These are phyloP conservation scores for Sebastes aleutianus DNA, from an alignment of 2,797 vertebrate genomes.

Conservation along the genomic window DNA sequence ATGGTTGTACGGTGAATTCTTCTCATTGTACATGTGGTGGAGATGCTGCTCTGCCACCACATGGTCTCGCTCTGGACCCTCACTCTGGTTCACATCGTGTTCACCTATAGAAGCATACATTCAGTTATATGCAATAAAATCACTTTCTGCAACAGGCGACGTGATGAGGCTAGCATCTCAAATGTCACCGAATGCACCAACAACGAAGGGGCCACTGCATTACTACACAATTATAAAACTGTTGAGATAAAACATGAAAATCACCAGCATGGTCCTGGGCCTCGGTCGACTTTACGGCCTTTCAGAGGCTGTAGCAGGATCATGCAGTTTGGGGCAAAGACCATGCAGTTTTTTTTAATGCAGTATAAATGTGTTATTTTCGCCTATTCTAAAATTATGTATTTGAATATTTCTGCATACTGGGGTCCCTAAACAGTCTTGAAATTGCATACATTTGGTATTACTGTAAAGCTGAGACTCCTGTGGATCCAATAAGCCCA, in stretches of 20 bases:
- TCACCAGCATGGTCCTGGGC: too few relatives aligned
- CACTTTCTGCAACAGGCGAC: not conserved
- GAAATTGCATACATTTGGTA: too few relatives aligned
- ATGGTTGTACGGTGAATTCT: conserved; percentile 80
- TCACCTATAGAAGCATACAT: conserved; percentile 82
- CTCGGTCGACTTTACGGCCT: too few relatives aligned
- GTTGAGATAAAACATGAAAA: not conserved
- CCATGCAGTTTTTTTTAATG: too few relatives aligned
- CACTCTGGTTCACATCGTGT: conserved; percentile 71
- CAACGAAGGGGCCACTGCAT: not conserved
- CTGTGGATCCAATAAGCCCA: too few relatives aligned
- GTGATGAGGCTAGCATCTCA: not conserved
- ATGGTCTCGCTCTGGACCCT: conserved; percentile 82
- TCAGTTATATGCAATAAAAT: not conserved
- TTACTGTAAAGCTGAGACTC: too few relatives aligned
- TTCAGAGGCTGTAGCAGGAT: too few relatives aligned
- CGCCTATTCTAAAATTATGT: too few relatives aligned
- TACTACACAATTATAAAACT: not conserved
- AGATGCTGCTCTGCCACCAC: conserved; percentile 72
- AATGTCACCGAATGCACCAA: not conserved
- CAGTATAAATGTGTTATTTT: too few relatives aligned
- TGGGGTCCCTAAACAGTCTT: too few relatives aligned
- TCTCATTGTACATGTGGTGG: conserved; percentile 77
- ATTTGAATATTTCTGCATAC: too few relatives aligned
- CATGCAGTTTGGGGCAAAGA: too few relatives aligned